Percentiles rank a stretch among this genome's conserved stretches.
These are phyloP conservation scores for Rhynchopsitta pachyrhyncha DNA, from an alignment of 2,113 vertebrate genomes.

Conservation along the genomic window DNA sequence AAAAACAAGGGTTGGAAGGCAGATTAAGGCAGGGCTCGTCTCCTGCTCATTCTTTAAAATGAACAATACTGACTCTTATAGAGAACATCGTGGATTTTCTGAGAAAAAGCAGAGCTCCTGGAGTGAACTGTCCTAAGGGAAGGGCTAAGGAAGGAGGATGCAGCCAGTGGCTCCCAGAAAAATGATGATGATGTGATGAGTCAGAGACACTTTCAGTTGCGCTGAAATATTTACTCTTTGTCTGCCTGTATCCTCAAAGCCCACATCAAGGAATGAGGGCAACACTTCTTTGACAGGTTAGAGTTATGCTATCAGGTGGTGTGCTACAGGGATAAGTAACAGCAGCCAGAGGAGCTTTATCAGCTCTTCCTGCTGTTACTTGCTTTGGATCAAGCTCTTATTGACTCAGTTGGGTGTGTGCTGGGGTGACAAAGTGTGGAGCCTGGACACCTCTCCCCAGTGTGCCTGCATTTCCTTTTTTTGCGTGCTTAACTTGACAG, in stretches of 20 bases:
- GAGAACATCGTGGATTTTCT: conserved; percentile 19
- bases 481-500: background rate
- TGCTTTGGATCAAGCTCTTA: conserved; percentile 32
- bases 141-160: conserved; percentile 12
- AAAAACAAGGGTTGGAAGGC: conserved; percentile 43
- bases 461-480: background rate
- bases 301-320: background rate
- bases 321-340: background rate
- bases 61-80: conserved; percentile 62
- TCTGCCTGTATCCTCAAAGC: background rate
- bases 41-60: background rate
- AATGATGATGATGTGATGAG: conserved; percentile 15
- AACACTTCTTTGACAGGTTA: background rate
- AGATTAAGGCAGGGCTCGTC: background rate
- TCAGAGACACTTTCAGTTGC: background rate
- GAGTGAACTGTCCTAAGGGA: conserved; percentile 15
- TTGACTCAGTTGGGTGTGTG: background rate
- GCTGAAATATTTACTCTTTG: conserved; percentile 34
- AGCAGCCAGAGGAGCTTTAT: conserved; percentile 20
- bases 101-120: conserved; percentile 49
- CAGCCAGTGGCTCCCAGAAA: conserved; percentile 40
- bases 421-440: background rate
- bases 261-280: background rate
- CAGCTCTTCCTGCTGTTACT: conserved; percentile 31
- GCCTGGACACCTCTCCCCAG: background rate